Conservation (phyloP, 2,888 invertebrate species). For the Sycophila texana region DNA sequence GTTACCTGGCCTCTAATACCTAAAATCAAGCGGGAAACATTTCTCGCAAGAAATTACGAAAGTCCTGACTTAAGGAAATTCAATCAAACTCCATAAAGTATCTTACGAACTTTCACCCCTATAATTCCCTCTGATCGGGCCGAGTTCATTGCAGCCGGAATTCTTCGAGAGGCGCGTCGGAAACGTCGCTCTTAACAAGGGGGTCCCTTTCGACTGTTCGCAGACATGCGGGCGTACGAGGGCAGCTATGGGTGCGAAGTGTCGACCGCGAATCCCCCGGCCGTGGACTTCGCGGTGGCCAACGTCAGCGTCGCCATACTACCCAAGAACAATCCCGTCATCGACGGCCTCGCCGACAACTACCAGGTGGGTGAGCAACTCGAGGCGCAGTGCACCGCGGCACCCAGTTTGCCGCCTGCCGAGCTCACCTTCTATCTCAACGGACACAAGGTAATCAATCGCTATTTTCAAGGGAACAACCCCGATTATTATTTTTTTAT, state of each 20-base stretch:
- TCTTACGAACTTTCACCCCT: too few species aligned
- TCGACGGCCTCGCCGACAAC: slow-evolving; percentile 69
- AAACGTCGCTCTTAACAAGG: not conserved
- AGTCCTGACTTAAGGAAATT: too few species aligned
- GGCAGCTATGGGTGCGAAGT: slow-evolving; percentile 72
- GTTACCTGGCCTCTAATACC: too few species aligned
- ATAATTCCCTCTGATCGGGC: too few species aligned
- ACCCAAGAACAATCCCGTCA: slow-evolving; percentile 66
- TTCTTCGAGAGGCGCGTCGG: too few species aligned
- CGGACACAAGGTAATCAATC: slow-evolving; percentile 67
- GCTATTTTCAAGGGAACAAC: not conserved
- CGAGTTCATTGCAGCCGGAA: too few species aligned
- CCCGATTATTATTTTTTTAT: too few species aligned
- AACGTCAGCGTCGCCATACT: slow-evolving; percentile 71
- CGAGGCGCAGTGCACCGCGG: slow-evolving; percentile 69
- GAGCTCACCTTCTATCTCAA: slow-evolving; percentile 70
- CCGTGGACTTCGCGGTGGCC: slow-evolving; percentile 66
- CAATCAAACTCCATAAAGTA: too few species aligned
- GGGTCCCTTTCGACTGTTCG: not conserved
- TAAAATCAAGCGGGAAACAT: too few species aligned
- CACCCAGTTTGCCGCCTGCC: slow-evolving; percentile 70
- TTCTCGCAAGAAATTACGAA: too few species aligned
- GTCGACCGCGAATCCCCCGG: slow-evolving; percentile 69
- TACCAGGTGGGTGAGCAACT: slow-evolving; percentile 71
- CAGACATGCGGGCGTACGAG: slow-evolving; percentile 55